Evolutionary conservation across 2,113 vertebrate genomes (phyloP), one percentile per base, ranked within the genome.

Genomic region (Psittacara wagleri): DNA sequence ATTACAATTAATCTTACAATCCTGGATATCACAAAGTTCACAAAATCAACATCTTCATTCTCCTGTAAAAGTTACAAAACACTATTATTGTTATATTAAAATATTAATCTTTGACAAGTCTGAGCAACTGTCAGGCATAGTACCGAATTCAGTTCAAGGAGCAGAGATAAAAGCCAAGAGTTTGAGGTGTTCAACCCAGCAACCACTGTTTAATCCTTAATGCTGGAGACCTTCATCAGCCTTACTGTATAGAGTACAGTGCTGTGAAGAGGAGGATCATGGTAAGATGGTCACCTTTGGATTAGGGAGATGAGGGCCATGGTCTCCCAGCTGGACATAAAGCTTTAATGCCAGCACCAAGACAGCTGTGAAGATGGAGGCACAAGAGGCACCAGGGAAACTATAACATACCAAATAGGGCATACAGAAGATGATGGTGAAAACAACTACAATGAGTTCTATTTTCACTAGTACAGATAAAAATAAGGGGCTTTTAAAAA

Each of bases 131-230:
- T 49, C 66, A 43, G 68, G 57, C 86, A 95, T 46, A 52, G 69
- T 18, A 63, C 51, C 51, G 67, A 90, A 90, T 82, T 95, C 93
- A 95, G 95, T 94, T 92, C 96, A 94, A 94, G 49, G 52, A 78
- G 43, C 23, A 68, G 41, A 86, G 43, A 39, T 5, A 52, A 49
- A 43, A 69, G 35, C 10, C 66, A 67, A 55, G 35, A 59, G 31
- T 27, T 43, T 35, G 18, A 63, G 27, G 18, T 49, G 37, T 20
- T 66, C 25, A 91, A 61, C 18, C 4, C 28, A 86, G 33, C 35
- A 51, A 62, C 15, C 13, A 48, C 24, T 44, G 31, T 31, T 75
- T 2, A 8, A 15, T 43, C 10, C 22, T 68, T 46, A 20, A 63
- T 43, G 28, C 52, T 4, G 7, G 49, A 24, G 27, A 37, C 48